Evolutionary conservation across 2,797 vertebrate genomes (phyloP).

Genomic region (Bucorvus abyssinicus): DNA sequence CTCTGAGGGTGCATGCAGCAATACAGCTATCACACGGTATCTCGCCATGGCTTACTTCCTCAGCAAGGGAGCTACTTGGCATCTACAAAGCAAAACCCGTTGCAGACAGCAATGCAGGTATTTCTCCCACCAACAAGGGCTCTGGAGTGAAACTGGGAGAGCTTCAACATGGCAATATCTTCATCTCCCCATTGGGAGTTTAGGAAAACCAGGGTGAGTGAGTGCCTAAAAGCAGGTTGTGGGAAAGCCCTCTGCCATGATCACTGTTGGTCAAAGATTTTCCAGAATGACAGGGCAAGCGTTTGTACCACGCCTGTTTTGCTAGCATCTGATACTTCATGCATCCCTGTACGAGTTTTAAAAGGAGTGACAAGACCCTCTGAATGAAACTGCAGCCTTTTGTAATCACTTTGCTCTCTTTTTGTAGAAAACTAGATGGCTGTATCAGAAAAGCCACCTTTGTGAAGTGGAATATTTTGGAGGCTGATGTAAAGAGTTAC

Average conservation of each 20-base stretch:
- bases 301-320: neutral
- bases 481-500: neutral
- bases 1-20: neutral
- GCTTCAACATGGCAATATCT: accelerated
- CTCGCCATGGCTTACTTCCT: neutral
- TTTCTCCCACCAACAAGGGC: neutral
- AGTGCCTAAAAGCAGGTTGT: neutral
- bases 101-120: neutral
- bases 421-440: neutral
- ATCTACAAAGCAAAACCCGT: neutral
- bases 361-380: neutral
- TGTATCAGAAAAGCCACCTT: neutral
- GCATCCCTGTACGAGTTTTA: neutral
- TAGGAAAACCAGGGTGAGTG: neutral
- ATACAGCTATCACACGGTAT: neutral
- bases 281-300: neutral
- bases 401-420: neutral
- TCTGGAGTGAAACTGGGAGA: neutral
- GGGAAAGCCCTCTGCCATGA: neutral
- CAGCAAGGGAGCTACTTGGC: neutral
- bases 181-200: neutral
- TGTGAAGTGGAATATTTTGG: neutral
- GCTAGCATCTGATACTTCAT: neutral
- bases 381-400: neutral
- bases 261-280: neutral